Evolutionary conservation across 2,888 invertebrate genomes (phyloP).

Genomic region (Bibio marci): DNA sequence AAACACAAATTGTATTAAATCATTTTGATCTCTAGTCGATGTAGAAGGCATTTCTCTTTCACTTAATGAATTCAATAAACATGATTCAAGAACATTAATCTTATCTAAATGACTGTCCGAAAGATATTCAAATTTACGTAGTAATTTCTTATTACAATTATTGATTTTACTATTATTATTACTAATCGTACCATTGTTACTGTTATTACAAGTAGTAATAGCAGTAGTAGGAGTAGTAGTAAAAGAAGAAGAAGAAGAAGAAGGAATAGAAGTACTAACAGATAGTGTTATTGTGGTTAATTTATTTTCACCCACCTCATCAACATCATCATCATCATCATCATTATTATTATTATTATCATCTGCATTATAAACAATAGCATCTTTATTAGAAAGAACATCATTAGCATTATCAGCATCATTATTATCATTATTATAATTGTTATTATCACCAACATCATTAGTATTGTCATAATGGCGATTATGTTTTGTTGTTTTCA

Average conservation of each 20-base stretch:
- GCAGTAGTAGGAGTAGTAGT: conserved; percentile 8
- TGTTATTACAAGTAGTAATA: too few species aligned
- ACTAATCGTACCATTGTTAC: too few species aligned
- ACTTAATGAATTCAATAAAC: conserved; percentile 18
- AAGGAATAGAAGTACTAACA: neutral
- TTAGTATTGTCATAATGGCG: conserved; percentile 19
- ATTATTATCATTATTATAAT: conserved; percentile 11
- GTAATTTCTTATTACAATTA: too few species aligned
- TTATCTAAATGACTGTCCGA: conserved; percentile 19
- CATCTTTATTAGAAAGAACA: conserved; percentile 13
- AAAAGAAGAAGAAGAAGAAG: too few species aligned
- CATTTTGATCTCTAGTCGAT: conserved; percentile 31
- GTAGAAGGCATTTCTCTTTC: conserved; percentile 3
- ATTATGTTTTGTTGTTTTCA: neutral
- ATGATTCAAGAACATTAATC: conserved; percentile 29
- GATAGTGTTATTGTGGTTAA: conserved; percentile 11
- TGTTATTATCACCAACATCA: conserved; percentile 18
- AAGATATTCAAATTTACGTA: conserved; percentile 16
- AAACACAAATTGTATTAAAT: conserved; percentile 52
- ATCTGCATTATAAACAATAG: too few species aligned
- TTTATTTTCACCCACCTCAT: conserved; percentile 12
- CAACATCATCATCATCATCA: conserved; percentile 1
- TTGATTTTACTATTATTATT: too few species aligned
- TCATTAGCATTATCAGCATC: conserved; percentile 23
- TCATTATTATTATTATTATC: neutral